Conservation (phyloP, 1,140 invertebrate species). For the Drosophila lini region DNA sequence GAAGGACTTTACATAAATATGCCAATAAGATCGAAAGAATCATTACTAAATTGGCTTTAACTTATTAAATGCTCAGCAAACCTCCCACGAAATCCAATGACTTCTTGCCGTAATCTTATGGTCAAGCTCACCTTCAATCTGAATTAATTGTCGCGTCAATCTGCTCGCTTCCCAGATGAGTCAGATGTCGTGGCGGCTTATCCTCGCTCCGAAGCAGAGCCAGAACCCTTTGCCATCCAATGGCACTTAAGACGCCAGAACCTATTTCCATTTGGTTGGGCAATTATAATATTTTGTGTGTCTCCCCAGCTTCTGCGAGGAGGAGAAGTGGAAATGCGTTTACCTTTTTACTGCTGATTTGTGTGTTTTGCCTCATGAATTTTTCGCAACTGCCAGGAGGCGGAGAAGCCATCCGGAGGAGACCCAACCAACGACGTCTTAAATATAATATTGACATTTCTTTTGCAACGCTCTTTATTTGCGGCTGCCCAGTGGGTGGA, state of each 20-base stretch:
- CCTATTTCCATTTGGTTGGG: conserved; percentile 81
- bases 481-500: conserved; percentile 13
- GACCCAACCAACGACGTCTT: conserved; percentile 62
- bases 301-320: conserved; percentile 1
- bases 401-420: conserved; percentile 18
- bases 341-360: conserved; percentile 78
- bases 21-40: background rate
- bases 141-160: conserved; percentile 10
- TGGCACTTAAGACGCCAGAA: conserved; percentile 81
- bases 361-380: conserved; percentile 76
- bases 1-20: background rate
- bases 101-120: background rate
- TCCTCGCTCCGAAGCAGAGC: conserved; percentile 14
- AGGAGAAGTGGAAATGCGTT: conserved; percentile 57
- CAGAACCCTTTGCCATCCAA: conserved; percentile 46
- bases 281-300: conserved; percentile 81
- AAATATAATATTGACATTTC: conserved; percentile 83
- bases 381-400: conserved; percentile 57
- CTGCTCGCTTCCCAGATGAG: conserved; percentile 10
- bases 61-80: background rate
- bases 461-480: conserved; percentile 56
- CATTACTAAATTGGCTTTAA: background rate
- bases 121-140: conserved; percentile 10
- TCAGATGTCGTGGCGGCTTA: conserved; percentile 30
- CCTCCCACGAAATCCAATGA: background rate